phyloP scores from a whole-genome alignment of 2,113 vertebrate species.

The Nettapus auritus region DNA sequence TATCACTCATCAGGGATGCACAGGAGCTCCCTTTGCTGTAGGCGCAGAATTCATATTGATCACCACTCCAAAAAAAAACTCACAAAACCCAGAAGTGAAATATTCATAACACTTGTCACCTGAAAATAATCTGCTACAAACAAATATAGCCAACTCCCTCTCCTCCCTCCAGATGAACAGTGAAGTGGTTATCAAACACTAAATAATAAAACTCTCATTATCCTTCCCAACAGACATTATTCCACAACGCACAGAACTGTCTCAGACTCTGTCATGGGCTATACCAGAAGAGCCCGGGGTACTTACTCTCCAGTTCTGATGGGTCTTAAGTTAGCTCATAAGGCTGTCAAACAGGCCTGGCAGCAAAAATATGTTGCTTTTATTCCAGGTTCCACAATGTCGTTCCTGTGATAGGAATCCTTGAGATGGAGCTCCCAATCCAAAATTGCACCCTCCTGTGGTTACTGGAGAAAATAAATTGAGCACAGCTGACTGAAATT shows the following conservation, averaged over 20 bases:
- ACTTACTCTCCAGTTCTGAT: not conserved
- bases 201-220: not conserved
- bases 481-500: constrained; percentile 41
- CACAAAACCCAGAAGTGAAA: not conserved
- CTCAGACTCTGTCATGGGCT: not conserved
- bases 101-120: not conserved
- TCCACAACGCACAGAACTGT: not conserved
- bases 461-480: constrained; percentile 34
- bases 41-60: not conserved
- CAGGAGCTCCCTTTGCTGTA: fast-evolving
- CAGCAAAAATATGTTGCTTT: constrained; percentile 11
- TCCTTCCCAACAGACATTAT: not conserved
- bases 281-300: not conserved
- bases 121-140: not conserved
- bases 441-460: constrained; percentile 54
- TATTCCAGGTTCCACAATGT: not conserved
- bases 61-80: not conserved
- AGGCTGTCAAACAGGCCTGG: not conserved
- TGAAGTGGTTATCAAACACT: not conserved
- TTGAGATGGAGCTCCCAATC: constrained; percentile 11
- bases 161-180: not conserved
- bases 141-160: not conserved
- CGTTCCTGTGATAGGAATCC: not conserved
- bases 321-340: not conserved
- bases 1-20: not conserved